Evolutionary conservation across 2,888 invertebrate species (phyloP), one percentile per base, ranked within the genome.

Genomic region (Falcaria lacertinaria): DNA sequence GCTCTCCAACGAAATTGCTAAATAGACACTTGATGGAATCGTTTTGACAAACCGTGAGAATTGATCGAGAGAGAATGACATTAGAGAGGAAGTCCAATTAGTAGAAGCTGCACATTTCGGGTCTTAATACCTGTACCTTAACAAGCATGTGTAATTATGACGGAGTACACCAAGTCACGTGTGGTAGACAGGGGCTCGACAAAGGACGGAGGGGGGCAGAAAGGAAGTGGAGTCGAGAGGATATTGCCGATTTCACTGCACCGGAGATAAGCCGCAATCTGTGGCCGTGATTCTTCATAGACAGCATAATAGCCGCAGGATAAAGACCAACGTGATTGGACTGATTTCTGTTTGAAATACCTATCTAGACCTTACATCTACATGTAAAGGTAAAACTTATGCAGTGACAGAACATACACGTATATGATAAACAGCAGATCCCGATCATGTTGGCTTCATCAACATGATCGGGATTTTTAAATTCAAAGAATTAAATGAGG

Each of bases 1-100:
- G 62, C 78, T 81, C 83, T 83, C 71, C 57, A 75, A 64, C 64
- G 60, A 79, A 80, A 83, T 84, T 80, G 78, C 64, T 78, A 76
- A 66, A 79, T 78, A 73, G 71, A 66, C 65, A 54, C 63, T 64
- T 68, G 64, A 68, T 68, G 59, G 57, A 50, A 54, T 56, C 58
- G 55, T 62, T 57, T 57, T 47, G 50, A 48, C 42, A 47, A 39
- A 50, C 40, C 43, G 44, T 38, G 43, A 43, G 41, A 43, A 41
- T 22, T 5, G 6, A 13, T 36, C n/a, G n/a, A n/a, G n/a, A n/a
- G n/a, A n/a, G n/a, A n/a, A n/a, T 22, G 7, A 22, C 7, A 6
- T 28, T 11, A 28, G 1, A 28, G 28, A 11, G 3, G 11, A 28
- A 28, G 11, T 28, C 2, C 3, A 11, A 28, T 3, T 11, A 28